These are phyloP conservation scores for Zaprionus obscuricornis DNA, from an alignment of 2,888 invertebrate species.

Conservation along the genomic window DNA sequence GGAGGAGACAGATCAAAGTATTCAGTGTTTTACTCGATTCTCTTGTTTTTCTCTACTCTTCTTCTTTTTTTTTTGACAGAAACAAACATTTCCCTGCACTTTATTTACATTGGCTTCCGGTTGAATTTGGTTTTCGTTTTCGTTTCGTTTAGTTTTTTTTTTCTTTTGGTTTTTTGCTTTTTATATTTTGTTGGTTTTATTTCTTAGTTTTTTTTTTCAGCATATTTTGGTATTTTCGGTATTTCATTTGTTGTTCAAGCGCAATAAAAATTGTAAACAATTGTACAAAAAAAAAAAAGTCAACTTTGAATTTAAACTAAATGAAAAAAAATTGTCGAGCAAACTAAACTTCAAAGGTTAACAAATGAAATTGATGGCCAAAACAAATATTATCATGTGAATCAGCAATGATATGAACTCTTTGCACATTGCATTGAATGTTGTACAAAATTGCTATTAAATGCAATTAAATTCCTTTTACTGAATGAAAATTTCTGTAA, in stretches of 20 bases:
- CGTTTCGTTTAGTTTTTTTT: conserved; percentile 17
- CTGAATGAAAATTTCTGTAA: conserved; percentile 5
- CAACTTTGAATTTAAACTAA: conserved; percentile 47
- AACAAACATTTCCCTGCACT: conserved; percentile 71
- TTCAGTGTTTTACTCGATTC: conserved; percentile 46
- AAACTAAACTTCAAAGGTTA: conserved; percentile 39
- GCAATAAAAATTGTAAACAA: conserved; percentile 68
- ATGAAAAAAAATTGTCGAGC: conserved; percentile 19
- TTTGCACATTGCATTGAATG: background rate
- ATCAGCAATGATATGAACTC: too few species aligned
- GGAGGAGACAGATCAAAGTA: conserved; percentile 63
- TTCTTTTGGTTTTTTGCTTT: conserved; percentile 28
- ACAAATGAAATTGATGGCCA: conserved; percentile 30
- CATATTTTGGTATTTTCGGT: conserved; percentile 32
- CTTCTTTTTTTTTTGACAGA: conserved; percentile 67
- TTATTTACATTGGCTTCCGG: conserved; percentile 79
- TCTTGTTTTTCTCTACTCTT: conserved; percentile 10
- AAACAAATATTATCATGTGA: too few species aligned
- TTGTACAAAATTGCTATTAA: too few species aligned
- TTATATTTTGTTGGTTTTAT: conserved; percentile 15
- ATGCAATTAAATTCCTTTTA: conserved; percentile 4
- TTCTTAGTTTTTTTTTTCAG: conserved; percentile 23
- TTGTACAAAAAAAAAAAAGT: conserved; percentile 60
- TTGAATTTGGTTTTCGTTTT: conserved; percentile 62
- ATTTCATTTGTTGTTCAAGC: conserved; percentile 67